Evolutionary conservation across 2,113 vertebrate species (phyloP).

Genomic region (Glareola pratincola): DNA sequence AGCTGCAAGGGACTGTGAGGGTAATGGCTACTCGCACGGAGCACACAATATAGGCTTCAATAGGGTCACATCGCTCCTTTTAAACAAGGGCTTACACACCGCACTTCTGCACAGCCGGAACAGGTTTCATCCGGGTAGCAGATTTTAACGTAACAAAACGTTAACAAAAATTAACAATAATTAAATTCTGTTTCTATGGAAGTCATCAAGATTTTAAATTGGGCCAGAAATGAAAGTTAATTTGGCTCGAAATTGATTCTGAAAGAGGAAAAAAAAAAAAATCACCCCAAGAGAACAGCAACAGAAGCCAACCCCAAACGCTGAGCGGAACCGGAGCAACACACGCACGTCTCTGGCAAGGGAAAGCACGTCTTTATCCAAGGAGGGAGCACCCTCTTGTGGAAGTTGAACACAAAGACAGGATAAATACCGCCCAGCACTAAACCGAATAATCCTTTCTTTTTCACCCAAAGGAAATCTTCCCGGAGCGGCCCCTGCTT

Average conservation of each 20-base stretch:
- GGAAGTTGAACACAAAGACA: neutral
- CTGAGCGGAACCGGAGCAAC: neutral
- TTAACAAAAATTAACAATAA: neutral
- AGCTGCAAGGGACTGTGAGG: neutral
- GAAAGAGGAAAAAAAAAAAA: neutral
- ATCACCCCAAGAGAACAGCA: neutral
- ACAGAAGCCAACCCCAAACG: neutral
- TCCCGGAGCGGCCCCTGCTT: neutral
- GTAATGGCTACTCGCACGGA: no score
- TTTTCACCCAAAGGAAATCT: neutral
- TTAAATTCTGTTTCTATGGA: neutral
- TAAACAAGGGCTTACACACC: neutral
- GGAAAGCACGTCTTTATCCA: neutral
- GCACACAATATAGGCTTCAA: neutral
- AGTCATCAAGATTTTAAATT: neutral
- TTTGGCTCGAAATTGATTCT: neutral
- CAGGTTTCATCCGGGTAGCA: neutral
- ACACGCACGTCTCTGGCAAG: rapidly evolving
- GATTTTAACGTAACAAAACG: neutral
- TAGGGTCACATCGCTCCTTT: neutral
- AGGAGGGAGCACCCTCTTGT: slow-evolving; percentile 47
- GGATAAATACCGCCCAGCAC: rapidly evolving
- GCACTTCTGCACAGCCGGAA: neutral
- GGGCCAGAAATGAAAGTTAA: neutral
- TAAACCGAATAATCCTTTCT: neutral